A percentile compares a stretch with the other conserved stretches of the same genome.
Evolutionary conservation across 2,113 vertebrate genomes (phyloP).

Genomic region (Lophius piscatorius): DNA sequence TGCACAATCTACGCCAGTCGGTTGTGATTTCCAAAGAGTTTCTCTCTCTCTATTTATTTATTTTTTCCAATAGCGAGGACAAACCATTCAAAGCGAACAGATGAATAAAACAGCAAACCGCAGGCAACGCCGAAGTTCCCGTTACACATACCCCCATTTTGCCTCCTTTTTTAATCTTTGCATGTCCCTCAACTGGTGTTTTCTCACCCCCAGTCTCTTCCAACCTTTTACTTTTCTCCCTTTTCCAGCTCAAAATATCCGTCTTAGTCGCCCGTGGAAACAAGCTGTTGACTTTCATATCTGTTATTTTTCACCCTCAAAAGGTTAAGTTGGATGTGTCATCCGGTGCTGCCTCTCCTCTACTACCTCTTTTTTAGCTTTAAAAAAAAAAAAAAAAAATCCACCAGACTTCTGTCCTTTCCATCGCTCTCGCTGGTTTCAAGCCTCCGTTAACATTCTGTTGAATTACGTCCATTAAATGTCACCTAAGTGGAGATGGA

Average conservation of each 20-base stretch:
- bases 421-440: slow-evolving; percentile 23
- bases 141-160: background rate
- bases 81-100: no score
- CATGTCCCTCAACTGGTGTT: no score
- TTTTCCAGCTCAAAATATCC: slow-evolving; percentile 8
- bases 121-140: no score
- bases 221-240: background rate
- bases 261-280: background rate
- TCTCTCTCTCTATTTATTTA: no score
- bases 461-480: slow-evolving; percentile 65
- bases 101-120: no score
- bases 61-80: no score
- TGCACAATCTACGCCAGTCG: no score
- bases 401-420: slow-evolving; percentile 5
- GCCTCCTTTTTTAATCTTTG: background rate
- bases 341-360: background rate
- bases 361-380: slow-evolving; percentile 20
- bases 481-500: slow-evolving; percentile 62
- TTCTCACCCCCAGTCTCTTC: no score
- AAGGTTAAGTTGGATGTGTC: slow-evolving; percentile 42
- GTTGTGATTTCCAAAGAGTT: no score
- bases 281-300: slow-evolving; percentile 13
- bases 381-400: slow-evolving; percentile 3
- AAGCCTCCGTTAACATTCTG: slow-evolving; percentile 72
- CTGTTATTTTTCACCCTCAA: slow-evolving; percentile 17